These are phyloP conservation scores for Conus ventricosus DNA, from an alignment of 1,140 invertebrate genomes.

Conservation along the genomic window DNA sequence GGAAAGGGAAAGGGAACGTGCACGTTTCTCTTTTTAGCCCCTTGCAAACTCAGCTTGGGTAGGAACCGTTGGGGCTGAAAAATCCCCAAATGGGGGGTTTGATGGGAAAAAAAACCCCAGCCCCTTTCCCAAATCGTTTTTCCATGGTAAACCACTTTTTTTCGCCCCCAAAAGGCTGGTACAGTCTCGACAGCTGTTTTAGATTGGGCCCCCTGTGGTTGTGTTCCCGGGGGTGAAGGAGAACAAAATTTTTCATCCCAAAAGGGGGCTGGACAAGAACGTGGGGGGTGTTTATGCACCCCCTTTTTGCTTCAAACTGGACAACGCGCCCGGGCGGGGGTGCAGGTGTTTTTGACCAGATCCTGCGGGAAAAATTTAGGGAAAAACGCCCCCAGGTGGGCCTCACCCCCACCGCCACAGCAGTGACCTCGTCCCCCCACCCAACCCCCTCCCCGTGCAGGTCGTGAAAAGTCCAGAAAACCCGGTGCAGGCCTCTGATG, in stretches of 20 bases:
- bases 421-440: slow-evolving; percentile 1
- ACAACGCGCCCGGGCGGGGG: slow-evolving; percentile 90
- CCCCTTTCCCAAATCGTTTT: too few species aligned
- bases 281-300: slow-evolving; percentile 97
- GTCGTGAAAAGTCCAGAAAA: slow-evolving; percentile 42
- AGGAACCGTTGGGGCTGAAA: too few species aligned
- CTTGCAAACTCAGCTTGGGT: too few species aligned
- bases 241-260: slow-evolving; percentile 90
- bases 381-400: slow-evolving; percentile 41
- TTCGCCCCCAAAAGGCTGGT: too few species aligned
- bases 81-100: too few species aligned
- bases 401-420: neutral
- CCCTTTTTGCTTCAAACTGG: slow-evolving; percentile 91
- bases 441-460: slow-evolving; percentile 45
- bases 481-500: slow-evolving; percentile 24
- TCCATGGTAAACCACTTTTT: too few species aligned
- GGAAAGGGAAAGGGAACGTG: too few species aligned
- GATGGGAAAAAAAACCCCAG: too few species aligned
- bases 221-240: slow-evolving; percentile 85
- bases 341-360: slow-evolving; percentile 81
- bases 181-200: too few species aligned
- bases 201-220: too few species aligned
- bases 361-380: slow-evolving; percentile 82
- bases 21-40: too few species aligned
- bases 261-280: slow-evolving; percentile 94